These are phyloP conservation scores for Papilio machaon DNA, from an alignment of 1,140 invertebrate species.

Conservation along the genomic window DNA sequence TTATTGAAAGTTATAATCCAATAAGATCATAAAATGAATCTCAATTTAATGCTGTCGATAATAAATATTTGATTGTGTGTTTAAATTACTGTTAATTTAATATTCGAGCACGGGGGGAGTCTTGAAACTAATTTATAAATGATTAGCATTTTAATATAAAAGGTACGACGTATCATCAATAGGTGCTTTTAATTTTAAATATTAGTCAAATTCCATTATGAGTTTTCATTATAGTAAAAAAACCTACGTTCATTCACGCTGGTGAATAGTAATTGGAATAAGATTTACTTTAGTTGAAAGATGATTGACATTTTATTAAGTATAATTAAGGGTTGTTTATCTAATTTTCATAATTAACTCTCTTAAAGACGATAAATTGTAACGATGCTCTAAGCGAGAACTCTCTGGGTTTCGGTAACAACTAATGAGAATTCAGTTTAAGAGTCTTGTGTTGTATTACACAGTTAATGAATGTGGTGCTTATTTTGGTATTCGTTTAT, in stretches of 20 bases:
- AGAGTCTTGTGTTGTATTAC: constrained; percentile 51
- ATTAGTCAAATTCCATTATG: not conserved
- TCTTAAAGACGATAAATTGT: not conserved
- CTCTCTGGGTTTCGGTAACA: not conserved
- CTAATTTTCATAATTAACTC: not conserved
- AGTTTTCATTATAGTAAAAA: not conserved
- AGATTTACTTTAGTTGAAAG: not conserved
- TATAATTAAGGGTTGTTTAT: not conserved
- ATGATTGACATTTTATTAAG: not conserved
- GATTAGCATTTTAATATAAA: constrained; percentile 29
- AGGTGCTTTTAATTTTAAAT: not conserved
- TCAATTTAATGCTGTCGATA: constrained; percentile 15
- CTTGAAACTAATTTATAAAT: constrained; percentile 18
- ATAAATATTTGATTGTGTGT: constrained; percentile 16
- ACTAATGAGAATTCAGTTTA: not conserved
- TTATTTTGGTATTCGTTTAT: constrained; percentile 62
- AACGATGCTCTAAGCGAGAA: no score
- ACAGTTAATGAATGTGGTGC: constrained; percentile 55
- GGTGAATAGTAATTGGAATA: not conserved
- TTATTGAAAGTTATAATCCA: not conserved
- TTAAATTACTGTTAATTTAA: constrained; percentile 30
- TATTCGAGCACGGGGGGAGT: constrained; percentile 11
- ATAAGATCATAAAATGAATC: constrained; percentile 24
- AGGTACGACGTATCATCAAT: not conserved
- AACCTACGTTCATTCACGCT: not conserved